Base-by-base conservation (phyloP, 2,888 invertebrate genomes). In the Steinernema carpocapsae region DNA sequence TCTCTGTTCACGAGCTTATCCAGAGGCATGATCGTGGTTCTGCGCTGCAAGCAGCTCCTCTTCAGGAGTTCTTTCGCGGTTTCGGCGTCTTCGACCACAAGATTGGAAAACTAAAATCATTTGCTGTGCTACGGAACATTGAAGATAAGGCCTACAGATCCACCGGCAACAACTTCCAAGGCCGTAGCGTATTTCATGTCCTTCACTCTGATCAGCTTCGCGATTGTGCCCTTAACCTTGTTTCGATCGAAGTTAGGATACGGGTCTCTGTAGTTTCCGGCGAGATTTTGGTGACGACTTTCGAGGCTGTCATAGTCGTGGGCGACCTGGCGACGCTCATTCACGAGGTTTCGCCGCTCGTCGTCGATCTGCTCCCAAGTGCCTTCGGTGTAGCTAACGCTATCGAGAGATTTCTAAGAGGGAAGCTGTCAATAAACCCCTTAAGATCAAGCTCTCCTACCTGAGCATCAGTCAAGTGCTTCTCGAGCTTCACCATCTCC, bases 61-160 rank as follows among this genome's bases (percentile, higher is more conserved):
- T 94, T 91, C 74, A 99, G 90, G 78, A 99, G 90, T 87, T 92
- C 91, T 88, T 94, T 94, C 84, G 93, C 93, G 0, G 94, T 93
- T 72, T 90, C 90, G 86, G 95, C 94, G 59, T 92, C 92, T 87
- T 95, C 94, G 45, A 95, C 94, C 71, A 97, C 92, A 76, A 96
- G 92, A 89, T 95, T 94, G 89, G 92, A 94, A 32, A 97, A 88
- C 94, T 95, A 76, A 78, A 81, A 76, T 70, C 24, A 37, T 10
- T n/a, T n/a, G 37, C 10, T 37, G 37, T 37, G 32, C 6, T n/a
- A 0, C 14, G 72, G 0, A 6, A 74, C 64, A 51, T 6, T 51
- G 19, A n/a, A n/a, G 14, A 51, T 6, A 3, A 22, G 19, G n/a
- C 90, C 88, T 88, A 94, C 94, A 90, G 91, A 91, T 76, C 93